phyloP scores from a whole-genome alignment of 2,113 vertebrate species.

The Hypomesus transpacificus region DNA sequence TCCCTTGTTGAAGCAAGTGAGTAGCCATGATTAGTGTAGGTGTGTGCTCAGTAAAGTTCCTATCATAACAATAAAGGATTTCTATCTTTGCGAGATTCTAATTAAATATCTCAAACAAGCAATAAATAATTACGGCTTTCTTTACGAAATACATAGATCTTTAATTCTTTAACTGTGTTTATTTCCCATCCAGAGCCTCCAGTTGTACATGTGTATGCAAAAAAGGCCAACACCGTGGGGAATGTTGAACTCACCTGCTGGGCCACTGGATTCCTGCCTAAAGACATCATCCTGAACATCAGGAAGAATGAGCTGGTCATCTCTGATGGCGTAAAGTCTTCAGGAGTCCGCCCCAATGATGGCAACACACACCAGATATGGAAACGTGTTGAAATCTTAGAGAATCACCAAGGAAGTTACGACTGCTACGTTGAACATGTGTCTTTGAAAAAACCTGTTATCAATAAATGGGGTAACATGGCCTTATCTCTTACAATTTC shows the following conservation, averaged over 20 bases:
- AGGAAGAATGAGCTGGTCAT: accelerated
- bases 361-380: slow-evolving; percentile 41
- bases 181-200: slow-evolving; percentile 35
- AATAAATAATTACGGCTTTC: too few relatives aligned
- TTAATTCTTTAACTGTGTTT: background rate
- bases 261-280: slow-evolving; percentile 54
- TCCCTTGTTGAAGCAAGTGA: accelerated
- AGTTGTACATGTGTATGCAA: background rate
- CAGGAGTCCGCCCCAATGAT: slow-evolving; percentile 35
- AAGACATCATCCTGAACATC: slow-evolving; percentile 25
- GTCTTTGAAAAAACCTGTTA: background rate
- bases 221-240: accelerated
- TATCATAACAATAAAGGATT: background rate
- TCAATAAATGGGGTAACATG: background rate
- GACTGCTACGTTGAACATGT: background rate
- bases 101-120: too few relatives aligned
- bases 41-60: too few relatives aligned
- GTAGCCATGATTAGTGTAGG: background rate
- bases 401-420: background rate
- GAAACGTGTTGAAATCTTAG: slow-evolving; percentile 36
- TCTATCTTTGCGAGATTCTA: too few relatives aligned
- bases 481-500: background rate
- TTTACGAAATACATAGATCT: too few relatives aligned
- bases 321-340: background rate
- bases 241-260: slow-evolving; percentile 37